Percentiles rank a stretch among this genome's conserved stretches.
Evolutionary conservation across 2,888 invertebrate species (phyloP).

Genomic region (Tanytarsus gracilentus): DNA sequence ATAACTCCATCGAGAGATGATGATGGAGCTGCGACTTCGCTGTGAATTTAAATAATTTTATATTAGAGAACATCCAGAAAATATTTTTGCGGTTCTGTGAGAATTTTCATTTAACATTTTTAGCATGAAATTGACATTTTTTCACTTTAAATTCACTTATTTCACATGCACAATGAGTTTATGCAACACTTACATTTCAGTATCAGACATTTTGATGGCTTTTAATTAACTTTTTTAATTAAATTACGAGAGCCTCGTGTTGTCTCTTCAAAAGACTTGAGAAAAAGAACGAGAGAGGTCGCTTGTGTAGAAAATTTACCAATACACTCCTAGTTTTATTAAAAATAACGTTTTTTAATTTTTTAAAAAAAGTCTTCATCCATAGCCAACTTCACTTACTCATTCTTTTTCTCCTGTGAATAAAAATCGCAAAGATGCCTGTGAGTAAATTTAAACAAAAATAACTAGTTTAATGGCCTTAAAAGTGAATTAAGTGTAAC

Average conservation of each 20-base stretch:
- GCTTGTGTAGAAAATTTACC: too few relatives aligned
- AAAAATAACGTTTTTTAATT: too few relatives aligned
- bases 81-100: too few relatives aligned
- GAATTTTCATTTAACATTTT: not conserved
- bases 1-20: constrained; percentile 62
- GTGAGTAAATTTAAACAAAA: constrained; percentile 38
- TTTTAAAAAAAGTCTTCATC: too few relatives aligned
- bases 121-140: too few relatives aligned
- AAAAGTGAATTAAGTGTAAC: too few relatives aligned
- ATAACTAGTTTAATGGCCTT: not conserved
- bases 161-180: not conserved
- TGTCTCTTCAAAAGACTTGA: constrained; percentile 29
- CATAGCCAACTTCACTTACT: constrained; percentile 6
- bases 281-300: constrained; percentile 11
- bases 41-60: constrained; percentile 35
- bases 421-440: constrained; percentile 43
- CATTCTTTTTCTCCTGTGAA: constrained; percentile 5
- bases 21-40: constrained; percentile 62
- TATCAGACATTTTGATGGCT: constrained; percentile 62
- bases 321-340: too few relatives aligned
- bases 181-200: constrained; percentile 63
- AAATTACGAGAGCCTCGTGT: constrained; percentile 36
- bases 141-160: not conserved
- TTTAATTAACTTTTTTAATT: constrained; percentile 21
- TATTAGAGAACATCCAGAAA: not conserved